Conservation (phyloP, 1,140 invertebrate genomes). For the Drosophila arizonae region DNA sequence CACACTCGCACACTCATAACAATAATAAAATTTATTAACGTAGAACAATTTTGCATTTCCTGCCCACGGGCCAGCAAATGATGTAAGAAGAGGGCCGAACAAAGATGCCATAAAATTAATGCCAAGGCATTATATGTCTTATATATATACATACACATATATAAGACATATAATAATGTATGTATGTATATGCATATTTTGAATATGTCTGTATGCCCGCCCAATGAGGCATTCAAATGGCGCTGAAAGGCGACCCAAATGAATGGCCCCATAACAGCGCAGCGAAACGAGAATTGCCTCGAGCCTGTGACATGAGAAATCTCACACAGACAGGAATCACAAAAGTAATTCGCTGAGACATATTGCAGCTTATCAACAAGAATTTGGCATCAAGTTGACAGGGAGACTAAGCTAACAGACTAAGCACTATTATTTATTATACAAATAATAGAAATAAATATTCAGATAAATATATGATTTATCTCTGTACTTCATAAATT, state of each 20-base stretch:
- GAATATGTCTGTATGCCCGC: slow-evolving; percentile 37
- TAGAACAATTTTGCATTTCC: slow-evolving; percentile 58
- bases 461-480: no score
- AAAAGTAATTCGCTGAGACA: not conserved
- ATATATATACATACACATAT: no score
- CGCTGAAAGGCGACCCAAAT: slow-evolving; percentile 47
- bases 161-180: no score
- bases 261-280: slow-evolving; percentile 51
- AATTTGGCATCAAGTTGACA: not conserved
- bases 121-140: slow-evolving; percentile 48
- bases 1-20: slow-evolving; percentile 38
- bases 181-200: slow-evolving; percentile 11
- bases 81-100: slow-evolving; percentile 41
- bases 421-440: not conserved
- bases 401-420: not conserved
- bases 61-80: slow-evolving; percentile 41
- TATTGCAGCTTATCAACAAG: not conserved
- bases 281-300: slow-evolving; percentile 52
- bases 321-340: not conserved
- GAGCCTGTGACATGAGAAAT: slow-evolving; percentile 17
- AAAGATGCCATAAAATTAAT: slow-evolving; percentile 74
- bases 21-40: slow-evolving; percentile 76
- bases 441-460: no score
- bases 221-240: slow-evolving; percentile 62
- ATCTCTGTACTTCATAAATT: no score